Evolutionary conservation across 30 jellyfish, hydroid and myxozoan species (phyloP).

Genomic region (Clytia hemisphaerica): DNA sequence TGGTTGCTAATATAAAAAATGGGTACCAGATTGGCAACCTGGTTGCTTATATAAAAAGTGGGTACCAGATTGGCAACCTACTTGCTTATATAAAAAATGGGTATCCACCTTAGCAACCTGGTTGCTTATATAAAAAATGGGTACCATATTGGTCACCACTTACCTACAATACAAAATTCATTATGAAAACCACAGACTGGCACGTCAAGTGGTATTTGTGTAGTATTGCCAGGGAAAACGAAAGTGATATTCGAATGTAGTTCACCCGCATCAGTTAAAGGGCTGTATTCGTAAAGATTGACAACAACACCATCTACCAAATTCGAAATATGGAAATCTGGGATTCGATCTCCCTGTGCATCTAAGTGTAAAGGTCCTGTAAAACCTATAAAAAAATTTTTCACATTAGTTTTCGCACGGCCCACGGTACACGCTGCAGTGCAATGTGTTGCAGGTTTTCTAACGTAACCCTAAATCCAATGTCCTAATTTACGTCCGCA

Average conservation of each 20-base stretch:
- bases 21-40: background rate
- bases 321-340: conserved; percentile 41
- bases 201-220: conserved; percentile 49
- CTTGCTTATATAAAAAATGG: background rate
- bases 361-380: conserved; percentile 71
- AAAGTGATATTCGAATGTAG: conserved; percentile 1
- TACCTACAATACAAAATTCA: conserved; percentile 43
- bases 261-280: conserved; percentile 21
- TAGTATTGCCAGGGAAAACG: conserved; percentile 59
- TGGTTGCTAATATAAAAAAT: no score
- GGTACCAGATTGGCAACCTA: no score
- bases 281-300: conserved; percentile 45
- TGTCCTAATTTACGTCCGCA: no score
- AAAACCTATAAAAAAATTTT: conserved; percentile 48
- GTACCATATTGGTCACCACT: background rate
- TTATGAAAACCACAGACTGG: conserved; percentile 86
- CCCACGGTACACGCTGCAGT: no score
- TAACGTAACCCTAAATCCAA: no score
- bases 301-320: conserved; percentile 40
- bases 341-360: conserved; percentile 74
- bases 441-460: no score
- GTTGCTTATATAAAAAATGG: no score
- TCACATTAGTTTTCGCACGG: background rate
- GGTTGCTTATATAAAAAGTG: no score
- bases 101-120: background rate